Percentiles rank a stretch among this genome's conserved stretches.
Conservation (phyloP, 2,797 vertebrate species). For the Phoxinus dragarum region DNA sequence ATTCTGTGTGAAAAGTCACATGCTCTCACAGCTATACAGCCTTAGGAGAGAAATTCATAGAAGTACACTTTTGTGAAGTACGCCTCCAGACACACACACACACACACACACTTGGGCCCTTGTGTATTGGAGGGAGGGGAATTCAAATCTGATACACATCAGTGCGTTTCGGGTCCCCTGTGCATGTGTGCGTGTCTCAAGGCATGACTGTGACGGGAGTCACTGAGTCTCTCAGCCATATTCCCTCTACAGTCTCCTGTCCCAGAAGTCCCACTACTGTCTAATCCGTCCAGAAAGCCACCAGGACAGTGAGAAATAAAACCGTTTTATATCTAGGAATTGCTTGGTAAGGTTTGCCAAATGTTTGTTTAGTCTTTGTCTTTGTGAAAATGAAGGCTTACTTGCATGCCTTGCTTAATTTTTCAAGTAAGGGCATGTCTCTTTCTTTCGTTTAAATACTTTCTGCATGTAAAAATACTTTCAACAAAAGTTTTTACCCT, state of each 20-base stretch:
- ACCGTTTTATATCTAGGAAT: background rate
- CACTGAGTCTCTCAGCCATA: slow-evolving; percentile 19
- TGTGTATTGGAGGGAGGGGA: slow-evolving; percentile 7
- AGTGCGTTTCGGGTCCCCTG: slow-evolving; percentile 13
- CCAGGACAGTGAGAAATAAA: slow-evolving; percentile 13
- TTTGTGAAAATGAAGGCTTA: background rate
- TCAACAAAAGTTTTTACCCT: slow-evolving; percentile 1
- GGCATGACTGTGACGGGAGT: slow-evolving; percentile 24
- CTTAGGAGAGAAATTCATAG: background rate
- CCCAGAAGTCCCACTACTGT: slow-evolving; percentile 30
- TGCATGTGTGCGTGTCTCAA: slow-evolving; percentile 44
- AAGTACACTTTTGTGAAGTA: background rate
- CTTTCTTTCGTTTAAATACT: slow-evolving; percentile 8
- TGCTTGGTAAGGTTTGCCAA: background rate
- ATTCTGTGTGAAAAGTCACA: background rate
- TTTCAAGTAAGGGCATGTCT: slow-evolving; percentile 34
- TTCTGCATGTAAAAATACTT: slow-evolving; percentile 2
- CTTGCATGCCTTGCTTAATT: background rate
- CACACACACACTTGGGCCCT: slow-evolving; percentile 4
- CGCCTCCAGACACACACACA: background rate
- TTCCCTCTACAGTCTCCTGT: slow-evolving; percentile 7
- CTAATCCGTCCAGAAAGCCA: slow-evolving; percentile 8
- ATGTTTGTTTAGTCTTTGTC: slow-evolving; percentile 11
- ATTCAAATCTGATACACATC: slow-evolving; percentile 33
- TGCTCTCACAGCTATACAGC: background rate